Percentiles rank a stretch among this genome's conserved stretches.
phyloP scores from a whole-genome alignment of 2,113 vertebrate species.

The Alligator sinensis region DNA sequence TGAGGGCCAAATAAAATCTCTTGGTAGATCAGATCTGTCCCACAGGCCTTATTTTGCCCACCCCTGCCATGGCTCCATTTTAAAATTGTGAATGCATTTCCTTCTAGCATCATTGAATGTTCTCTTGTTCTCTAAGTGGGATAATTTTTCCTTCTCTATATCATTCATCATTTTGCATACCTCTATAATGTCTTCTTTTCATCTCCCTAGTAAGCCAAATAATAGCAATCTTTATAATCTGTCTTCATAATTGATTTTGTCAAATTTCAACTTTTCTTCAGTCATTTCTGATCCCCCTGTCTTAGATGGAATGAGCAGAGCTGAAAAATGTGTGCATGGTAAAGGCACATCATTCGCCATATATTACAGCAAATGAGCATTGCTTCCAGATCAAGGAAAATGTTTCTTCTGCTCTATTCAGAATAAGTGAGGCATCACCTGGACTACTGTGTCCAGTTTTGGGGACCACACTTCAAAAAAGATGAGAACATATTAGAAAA shows the following conservation, averaged over 20 bases:
- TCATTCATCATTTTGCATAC: background rate
- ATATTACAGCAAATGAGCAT: accelerated
- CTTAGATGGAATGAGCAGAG: background rate
- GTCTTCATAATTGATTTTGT: background rate
- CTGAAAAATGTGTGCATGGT: background rate
- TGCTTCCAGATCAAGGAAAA: no score
- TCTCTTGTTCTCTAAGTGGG: background rate
- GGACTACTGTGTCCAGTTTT: no score
- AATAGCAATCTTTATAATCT: background rate
- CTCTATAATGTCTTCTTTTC: background rate
- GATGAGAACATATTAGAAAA: no score
- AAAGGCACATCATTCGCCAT: background rate
- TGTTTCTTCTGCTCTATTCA: no score
- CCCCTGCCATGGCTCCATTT: background rate
- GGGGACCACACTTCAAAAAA: no score
- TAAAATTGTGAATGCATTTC: background rate
- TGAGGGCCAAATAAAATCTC: no score
- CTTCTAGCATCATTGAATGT: background rate
- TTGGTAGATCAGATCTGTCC: no score
- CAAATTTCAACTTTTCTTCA: background rate
- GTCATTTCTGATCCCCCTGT: background rate
- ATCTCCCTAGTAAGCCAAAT: background rate
- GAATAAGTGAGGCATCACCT: no score
- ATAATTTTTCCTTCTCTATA: background rate
- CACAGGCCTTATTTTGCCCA: no score